These are phyloP conservation scores for Tinea trinotella DNA, from an alignment of 2,888 invertebrate genomes.

Conservation along the genomic window DNA sequence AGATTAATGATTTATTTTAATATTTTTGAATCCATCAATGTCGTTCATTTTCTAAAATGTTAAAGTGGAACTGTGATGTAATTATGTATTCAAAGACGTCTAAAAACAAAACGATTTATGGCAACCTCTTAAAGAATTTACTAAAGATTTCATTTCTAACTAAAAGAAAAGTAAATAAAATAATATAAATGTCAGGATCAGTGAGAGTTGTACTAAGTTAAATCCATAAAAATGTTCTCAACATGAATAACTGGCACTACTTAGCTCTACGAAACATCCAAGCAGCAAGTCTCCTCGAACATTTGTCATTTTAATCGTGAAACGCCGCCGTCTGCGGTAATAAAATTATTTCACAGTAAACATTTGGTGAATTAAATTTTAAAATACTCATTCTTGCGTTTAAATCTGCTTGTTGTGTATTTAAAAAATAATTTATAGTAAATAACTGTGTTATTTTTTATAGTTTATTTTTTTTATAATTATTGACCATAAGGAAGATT, in stretches of 20 bases:
- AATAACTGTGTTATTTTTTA: no score
- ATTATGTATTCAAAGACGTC: no score
- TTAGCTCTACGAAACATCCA: slow-evolving; percentile 11
- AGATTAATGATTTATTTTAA: no score
- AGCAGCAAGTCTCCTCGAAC: slow-evolving; percentile 21
- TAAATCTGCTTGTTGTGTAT: neutral
- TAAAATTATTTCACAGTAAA: slow-evolving; percentile 51
- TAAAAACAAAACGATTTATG: no score
- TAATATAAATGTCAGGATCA: slow-evolving; percentile 12
- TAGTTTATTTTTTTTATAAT: no score
- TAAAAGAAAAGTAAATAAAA: slow-evolving; percentile 4
- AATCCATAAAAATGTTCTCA: slow-evolving; percentile 16
- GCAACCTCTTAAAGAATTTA: no score
- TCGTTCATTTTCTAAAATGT: no score
- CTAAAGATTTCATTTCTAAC: neutral
- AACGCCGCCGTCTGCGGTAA: slow-evolving; percentile 39
- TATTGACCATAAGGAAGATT: no score
- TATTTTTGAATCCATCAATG: no score
- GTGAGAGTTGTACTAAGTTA: slow-evolving; percentile 1
- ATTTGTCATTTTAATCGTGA: slow-evolving; percentile 40
- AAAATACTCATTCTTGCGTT: neutral
- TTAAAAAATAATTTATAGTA: no score
- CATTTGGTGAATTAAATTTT: slow-evolving; percentile 50
- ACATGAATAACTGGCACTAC: slow-evolving; percentile 14
- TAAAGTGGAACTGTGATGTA: no score